Conservation (phyloP, 2,113 vertebrate genomes). For the Pionites leucogaster region DNA sequence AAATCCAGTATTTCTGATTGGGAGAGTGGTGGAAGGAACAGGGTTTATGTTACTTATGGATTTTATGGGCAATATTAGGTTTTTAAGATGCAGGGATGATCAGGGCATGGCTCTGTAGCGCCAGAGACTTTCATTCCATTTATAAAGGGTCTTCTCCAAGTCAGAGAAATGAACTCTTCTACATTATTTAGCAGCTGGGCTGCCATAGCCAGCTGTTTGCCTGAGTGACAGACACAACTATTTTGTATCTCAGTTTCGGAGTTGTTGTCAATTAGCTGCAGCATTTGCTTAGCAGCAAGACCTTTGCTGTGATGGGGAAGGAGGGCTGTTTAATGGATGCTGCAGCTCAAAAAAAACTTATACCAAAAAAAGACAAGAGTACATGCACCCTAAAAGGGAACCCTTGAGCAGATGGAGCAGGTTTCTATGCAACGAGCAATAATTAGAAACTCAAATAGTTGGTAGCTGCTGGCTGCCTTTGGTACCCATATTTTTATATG, state of each 20-base stretch:
- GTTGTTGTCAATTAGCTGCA: background rate
- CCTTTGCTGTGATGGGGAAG: background rate
- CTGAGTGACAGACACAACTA: background rate
- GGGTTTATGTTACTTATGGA: slow-evolving; percentile 34
- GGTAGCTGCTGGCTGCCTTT: background rate
- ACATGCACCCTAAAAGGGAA: background rate
- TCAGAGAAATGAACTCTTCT: background rate
- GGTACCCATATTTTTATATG: background rate
- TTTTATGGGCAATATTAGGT: slow-evolving; percentile 15
- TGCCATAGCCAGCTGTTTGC: background rate
- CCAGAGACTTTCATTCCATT: background rate
- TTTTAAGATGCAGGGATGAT: slow-evolving; percentile 22
- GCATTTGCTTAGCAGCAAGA: slow-evolving; percentile 5
- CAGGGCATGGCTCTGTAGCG: background rate
- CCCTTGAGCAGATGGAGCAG: slow-evolving; percentile 31
- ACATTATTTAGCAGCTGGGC: slow-evolving; percentile 21
- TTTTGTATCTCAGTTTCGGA: background rate
- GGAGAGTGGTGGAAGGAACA: slow-evolving; percentile 14
- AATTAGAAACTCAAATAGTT: background rate
- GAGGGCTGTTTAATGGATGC: background rate
- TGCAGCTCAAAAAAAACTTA: background rate
- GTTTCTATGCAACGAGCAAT: slow-evolving; percentile 16
- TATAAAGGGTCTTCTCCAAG: background rate
- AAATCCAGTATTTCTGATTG: slow-evolving; percentile 45
- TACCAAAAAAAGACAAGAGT: background rate